phyloP scores from a whole-genome alignment of 2,888 invertebrate genomes.

The Apodemia zela region DNA sequence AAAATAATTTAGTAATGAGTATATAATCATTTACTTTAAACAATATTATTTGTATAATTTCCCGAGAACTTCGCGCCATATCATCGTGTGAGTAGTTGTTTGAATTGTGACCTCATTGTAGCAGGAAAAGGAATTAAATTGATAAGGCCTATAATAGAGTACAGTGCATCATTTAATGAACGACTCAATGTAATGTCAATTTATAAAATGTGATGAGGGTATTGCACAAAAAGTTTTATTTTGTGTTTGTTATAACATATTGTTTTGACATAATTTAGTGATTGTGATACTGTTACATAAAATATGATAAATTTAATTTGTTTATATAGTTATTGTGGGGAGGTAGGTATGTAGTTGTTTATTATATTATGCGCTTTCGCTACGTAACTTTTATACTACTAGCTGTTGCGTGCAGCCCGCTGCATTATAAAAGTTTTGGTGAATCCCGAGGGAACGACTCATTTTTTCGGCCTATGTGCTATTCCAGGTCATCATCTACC shows the following conservation, averaged over 20 bases:
- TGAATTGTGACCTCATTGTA: conserved; percentile 73
- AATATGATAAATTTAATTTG: background rate
- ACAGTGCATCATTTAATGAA: conserved; percentile 22
- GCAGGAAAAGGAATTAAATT: conserved; percentile 75
- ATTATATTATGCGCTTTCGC: background rate
- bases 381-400: background rate
- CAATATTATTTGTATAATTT: background rate
- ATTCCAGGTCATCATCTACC: no score
- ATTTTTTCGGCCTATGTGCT: no score
- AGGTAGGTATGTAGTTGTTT: background rate
- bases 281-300: background rate
- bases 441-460: no score
- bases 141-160: conserved; percentile 67
- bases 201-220: conserved; percentile 10
- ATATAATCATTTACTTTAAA: background rate
- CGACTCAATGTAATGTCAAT: conserved; percentile 21
- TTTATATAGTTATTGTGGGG: background rate
- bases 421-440: no score
- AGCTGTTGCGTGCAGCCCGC: no score
- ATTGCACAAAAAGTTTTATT: background rate
- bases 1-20: background rate
- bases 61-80: conserved; percentile 20
- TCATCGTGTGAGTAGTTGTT: conserved; percentile 46
- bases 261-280: background rate
- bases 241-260: background rate